phyloP scores from a whole-genome alignment of 2,797 vertebrate genomes.

The Acrossocheilus wenchowensis region DNA sequence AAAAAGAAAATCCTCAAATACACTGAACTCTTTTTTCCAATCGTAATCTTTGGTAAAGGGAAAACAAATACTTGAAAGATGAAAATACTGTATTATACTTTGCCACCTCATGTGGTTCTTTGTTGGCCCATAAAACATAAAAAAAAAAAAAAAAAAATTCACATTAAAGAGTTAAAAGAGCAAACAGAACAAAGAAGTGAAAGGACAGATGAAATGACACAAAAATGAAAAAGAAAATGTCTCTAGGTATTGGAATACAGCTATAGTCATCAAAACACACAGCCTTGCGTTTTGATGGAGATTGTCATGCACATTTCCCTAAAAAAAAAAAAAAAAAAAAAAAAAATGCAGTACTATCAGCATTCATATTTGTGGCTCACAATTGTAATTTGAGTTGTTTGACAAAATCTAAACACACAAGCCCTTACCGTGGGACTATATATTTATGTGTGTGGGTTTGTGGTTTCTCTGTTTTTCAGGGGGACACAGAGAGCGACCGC shows the following conservation, averaged over 20 bases:
- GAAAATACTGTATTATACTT: slow-evolving; percentile 52
- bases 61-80: slow-evolving; percentile 34
- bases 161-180: slow-evolving; percentile 36
- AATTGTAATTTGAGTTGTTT: neutral
- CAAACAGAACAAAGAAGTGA: slow-evolving; percentile 26
- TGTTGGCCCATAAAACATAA: slow-evolving; percentile 1
- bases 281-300: neutral
- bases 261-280: slow-evolving; percentile 5
- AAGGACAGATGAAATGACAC: neutral
- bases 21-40: neutral
- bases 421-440: neutral
- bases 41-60: slow-evolving; percentile 47
- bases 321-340: neutral
- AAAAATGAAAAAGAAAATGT: neutral
- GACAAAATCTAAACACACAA: slow-evolving; percentile 7
- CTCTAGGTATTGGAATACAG: slow-evolving; percentile 2
- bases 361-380: slow-evolving; percentile 42
- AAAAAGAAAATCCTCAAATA: slow-evolving; percentile 20
- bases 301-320: slow-evolving; percentile 26
- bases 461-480: slow-evolving; percentile 27
- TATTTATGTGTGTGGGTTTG: neutral
- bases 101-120: slow-evolving; percentile 42
- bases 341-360: slow-evolving; percentile 12
- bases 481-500: slow-evolving; percentile 15
- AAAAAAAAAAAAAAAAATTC: neutral